A percentile compares a stretch with the other conserved stretches of the same genome.
phyloP scores from a whole-genome alignment of 1,140 invertebrate species.

The Lordiphosa stackelbergi region DNA sequence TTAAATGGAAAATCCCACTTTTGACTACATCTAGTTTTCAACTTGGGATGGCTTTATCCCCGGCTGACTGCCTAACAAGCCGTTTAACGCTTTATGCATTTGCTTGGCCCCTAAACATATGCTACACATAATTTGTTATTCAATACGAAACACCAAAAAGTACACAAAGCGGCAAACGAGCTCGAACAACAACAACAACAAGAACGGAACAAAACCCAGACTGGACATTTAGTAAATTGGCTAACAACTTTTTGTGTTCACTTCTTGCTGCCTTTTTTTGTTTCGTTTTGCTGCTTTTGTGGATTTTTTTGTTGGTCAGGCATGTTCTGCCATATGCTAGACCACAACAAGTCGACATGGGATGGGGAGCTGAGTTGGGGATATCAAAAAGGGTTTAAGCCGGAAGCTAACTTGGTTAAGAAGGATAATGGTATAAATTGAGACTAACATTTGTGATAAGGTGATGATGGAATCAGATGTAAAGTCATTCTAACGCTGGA shows the following conservation, averaged over 20 bases:
- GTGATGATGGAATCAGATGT: background rate
- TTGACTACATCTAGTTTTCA: constrained; percentile 1
- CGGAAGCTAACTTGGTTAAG: constrained; percentile 10
- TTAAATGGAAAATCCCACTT: constrained; percentile 41
- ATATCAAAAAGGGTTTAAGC: constrained; percentile 23
- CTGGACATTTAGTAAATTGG: constrained; percentile 70
- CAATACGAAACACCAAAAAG: constrained; percentile 63
- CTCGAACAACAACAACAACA: constrained; percentile 6
- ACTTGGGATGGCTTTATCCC: constrained; percentile 3
- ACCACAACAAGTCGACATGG: constrained; percentile 33
- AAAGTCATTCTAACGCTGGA: no score
- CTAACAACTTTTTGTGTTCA: constrained; percentile 58
- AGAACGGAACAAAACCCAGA: constrained; percentile 34
- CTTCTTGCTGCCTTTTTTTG: constrained; percentile 7
- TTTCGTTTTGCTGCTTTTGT: constrained; percentile 27
- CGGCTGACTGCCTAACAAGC: constrained; percentile 11
- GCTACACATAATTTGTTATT: constrained; percentile 69
- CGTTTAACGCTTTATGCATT: constrained; percentile 15
- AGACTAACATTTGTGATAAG: constrained; percentile 11
- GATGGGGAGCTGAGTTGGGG: background rate
- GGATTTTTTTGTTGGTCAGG: constrained; percentile 20
- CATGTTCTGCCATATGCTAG: constrained; percentile 55
- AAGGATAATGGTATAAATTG: constrained; percentile 1
- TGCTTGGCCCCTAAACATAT: constrained; percentile 43
- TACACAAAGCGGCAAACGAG: constrained; percentile 68